phyloP scores from a whole-genome alignment of 2,888 invertebrate genomes.

The Lepidocyrtinus sp. region DNA sequence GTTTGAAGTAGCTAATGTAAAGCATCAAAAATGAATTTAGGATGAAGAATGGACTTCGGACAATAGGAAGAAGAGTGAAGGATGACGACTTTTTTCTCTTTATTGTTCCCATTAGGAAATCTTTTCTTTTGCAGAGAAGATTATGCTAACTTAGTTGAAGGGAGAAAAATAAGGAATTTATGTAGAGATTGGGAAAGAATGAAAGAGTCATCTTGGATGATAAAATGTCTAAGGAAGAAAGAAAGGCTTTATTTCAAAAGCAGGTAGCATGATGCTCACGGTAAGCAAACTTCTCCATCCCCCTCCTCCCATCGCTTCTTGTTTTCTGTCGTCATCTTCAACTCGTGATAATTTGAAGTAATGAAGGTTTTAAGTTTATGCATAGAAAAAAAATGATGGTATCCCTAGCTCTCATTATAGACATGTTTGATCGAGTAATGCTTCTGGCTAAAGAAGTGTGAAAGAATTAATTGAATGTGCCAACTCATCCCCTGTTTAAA shows the following conservation, averaged over 20 bases:
- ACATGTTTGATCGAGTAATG: conserved; percentile 52
- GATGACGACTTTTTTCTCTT: conserved; percentile 37
- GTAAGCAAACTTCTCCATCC: background rate
- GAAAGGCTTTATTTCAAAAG: background rate
- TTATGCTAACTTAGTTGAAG: background rate
- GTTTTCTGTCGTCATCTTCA: background rate
- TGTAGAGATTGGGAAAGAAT: background rate
- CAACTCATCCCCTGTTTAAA: conserved; percentile 62
- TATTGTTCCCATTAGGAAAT: conserved; percentile 23
- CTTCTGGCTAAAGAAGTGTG: conserved; percentile 65
- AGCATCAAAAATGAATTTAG: conserved; percentile 14
- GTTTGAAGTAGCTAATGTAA: conserved; percentile 23
- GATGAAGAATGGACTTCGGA: background rate
- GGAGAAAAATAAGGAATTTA: conserved; percentile 23
- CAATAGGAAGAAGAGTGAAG: conserved; percentile 19
- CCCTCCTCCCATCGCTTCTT: conserved; percentile 5
- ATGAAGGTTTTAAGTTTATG: conserved; percentile 33
- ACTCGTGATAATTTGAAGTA: conserved; percentile 29
- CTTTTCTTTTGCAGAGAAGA: conserved; percentile 17
- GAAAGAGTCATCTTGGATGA: background rate
- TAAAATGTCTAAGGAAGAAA: background rate
- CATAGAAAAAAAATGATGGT: background rate
- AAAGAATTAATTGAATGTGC: conserved; percentile 70
- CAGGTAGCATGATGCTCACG: background rate
- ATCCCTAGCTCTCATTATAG: background rate